Evolutionary conservation across 2,113 vertebrate genomes (phyloP), one percentile per base, ranked within the genome.

Genomic region (Mystacornis crossleyi): DNA sequence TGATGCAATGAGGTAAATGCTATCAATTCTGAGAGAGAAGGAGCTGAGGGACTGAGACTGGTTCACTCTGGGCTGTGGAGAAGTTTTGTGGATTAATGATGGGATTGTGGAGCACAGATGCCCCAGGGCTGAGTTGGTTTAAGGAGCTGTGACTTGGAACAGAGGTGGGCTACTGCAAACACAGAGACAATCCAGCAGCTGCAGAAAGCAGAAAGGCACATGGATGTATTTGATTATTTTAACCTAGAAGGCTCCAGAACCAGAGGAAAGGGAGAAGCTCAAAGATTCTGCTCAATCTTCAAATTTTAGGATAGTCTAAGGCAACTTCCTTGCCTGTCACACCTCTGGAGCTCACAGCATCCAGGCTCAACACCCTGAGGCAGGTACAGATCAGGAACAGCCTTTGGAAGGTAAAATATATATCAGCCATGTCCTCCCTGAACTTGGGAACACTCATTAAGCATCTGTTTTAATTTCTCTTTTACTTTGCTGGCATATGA

Each of bases 381-480:
- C 79, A 75, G 53, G 62, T 55, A 21, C 53, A 82, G 66, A 66
- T 51, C 51, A 36, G 40, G 40, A 88, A 25, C 31, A 72, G 57
- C 34, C 28, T 86, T 89, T 48, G 66, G 48, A 95, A 95, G 40
- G 82, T 61, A 34, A 84, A 78, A 90, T 82, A 82, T 92, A 55
- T 82, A 92, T 53, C 54, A 31, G 15, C 23, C 24, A 40, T 80
- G 71, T 89, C 86, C 89, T 96, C 60, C 40, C 36, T 94, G 71
- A 96, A 95, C 75, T 92, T 77, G 70, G 84, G 67, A 96, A 57
- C 7, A 2, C 53, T 77, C 88, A 29, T 97, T 94, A 94, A 94
- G 54, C 93, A 94, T 80, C 86, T 97, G 93, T 42, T 92, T 90
- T 86, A 57, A 48, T 90, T 90, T 94, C 71, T 60, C 25, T 71